These are phyloP conservation scores for Brenthis daphne DNA, from an alignment of 2,888 invertebrate genomes.

Conservation along the genomic window DNA sequence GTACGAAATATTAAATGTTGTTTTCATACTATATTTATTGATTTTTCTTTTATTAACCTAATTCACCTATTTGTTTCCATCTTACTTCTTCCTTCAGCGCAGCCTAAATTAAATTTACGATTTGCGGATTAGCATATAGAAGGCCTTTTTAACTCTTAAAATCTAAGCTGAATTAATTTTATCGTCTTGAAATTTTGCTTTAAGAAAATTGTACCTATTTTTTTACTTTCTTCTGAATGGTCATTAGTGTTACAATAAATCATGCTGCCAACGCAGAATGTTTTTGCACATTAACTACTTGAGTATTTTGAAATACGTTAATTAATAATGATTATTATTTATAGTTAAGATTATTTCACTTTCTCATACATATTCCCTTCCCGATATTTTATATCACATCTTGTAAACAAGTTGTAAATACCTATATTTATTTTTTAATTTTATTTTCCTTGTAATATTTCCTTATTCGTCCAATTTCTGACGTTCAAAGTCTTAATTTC, in stretches of 20 bases:
- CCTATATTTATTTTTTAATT: too few species aligned
- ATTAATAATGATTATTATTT: background rate
- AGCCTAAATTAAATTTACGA: constrained; percentile 21
- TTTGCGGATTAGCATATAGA: constrained; percentile 35
- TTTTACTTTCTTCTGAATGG: constrained; percentile 36
- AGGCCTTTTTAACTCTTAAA: constrained; percentile 33
- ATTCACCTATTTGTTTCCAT: constrained; percentile 10
- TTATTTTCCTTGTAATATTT: too few species aligned
- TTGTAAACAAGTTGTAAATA: too few species aligned
- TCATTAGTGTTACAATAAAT: constrained; percentile 40
- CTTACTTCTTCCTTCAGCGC: constrained; percentile 4
- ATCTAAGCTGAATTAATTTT: constrained; percentile 38
- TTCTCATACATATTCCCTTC: background rate
- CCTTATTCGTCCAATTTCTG: too few species aligned
- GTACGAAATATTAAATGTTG: background rate
- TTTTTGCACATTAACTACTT: constrained; percentile 36
- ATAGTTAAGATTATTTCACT: background rate
- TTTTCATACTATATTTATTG: background rate
- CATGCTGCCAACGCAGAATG: constrained; percentile 38
- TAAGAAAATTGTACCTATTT: constrained; percentile 30
- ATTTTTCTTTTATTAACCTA: background rate
- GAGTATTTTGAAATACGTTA: constrained; percentile 8
- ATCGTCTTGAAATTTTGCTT: constrained; percentile 37
- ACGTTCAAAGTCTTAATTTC: too few species aligned
- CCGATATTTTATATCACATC: too few species aligned